These are phyloP conservation scores for Lacerta agilis DNA, from an alignment of 2,797 vertebrate species.

Conservation along the genomic window DNA sequence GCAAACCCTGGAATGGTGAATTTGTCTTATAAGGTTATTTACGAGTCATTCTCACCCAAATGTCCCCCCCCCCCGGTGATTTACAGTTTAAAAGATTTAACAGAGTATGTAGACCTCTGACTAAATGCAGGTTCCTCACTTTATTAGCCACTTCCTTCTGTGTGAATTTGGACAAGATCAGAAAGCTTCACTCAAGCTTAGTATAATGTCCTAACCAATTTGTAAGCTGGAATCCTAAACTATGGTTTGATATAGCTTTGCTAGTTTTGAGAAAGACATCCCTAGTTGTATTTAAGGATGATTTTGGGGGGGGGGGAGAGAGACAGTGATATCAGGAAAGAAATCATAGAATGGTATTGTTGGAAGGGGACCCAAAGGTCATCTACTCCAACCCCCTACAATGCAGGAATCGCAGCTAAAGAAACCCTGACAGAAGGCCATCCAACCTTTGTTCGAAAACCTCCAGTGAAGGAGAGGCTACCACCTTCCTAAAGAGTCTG, in stretches of 20 bases:
- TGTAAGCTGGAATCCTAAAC: background rate
- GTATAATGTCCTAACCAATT: background rate
- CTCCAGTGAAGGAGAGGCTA: too few relatives aligned
- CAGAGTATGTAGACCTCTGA: too few relatives aligned
- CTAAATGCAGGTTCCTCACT: background rate
- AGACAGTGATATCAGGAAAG: background rate
- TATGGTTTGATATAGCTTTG: background rate
- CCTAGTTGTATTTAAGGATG: background rate
- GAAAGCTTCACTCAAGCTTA: background rate
- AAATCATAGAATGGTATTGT: conserved; percentile 40
- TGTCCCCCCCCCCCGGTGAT: too few relatives aligned
- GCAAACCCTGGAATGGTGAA: background rate
- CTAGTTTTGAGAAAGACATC: background rate
- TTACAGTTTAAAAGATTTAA: too few relatives aligned
- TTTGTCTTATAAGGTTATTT: background rate
- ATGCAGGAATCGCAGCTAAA: too few relatives aligned
- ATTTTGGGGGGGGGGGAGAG: conserved; percentile 11
- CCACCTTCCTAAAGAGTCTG: too few relatives aligned
- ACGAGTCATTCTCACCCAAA: too few relatives aligned
- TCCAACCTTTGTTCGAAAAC: too few relatives aligned
- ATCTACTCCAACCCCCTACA: too few relatives aligned
- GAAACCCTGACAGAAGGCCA: too few relatives aligned
- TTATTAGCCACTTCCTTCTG: background rate
- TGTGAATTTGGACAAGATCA: background rate
- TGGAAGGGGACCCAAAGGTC: too few relatives aligned